These are phyloP conservation scores for Desoria tigrina DNA, from an alignment of 2,888 invertebrate species.

Conservation along the genomic window DNA sequence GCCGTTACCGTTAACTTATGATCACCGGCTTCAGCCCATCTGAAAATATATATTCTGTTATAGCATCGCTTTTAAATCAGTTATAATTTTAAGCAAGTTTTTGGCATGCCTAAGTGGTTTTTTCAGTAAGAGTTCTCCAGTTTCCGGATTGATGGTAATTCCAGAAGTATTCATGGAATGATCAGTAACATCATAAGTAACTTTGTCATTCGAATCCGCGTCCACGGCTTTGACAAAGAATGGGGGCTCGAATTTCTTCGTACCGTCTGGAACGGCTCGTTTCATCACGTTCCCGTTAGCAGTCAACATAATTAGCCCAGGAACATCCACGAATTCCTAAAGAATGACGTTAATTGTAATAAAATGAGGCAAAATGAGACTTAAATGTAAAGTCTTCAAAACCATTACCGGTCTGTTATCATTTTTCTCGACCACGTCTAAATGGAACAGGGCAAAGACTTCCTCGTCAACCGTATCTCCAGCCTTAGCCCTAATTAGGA, in stretches of 20 bases:
- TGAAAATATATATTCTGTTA: too few relatives aligned
- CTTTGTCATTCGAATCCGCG: constrained; percentile 46
- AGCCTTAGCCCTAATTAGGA: constrained; percentile 48
- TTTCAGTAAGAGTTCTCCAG: constrained; percentile 70
- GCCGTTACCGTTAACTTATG: constrained; percentile 48
- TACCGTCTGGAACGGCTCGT: constrained; percentile 74
- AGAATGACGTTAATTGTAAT: background rate
- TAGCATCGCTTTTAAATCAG: background rate
- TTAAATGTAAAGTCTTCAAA: background rate
- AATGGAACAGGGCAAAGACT: constrained; percentile 47
- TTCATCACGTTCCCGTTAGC: constrained; percentile 46
- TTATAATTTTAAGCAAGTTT: constrained; percentile 1
- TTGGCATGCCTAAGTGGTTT: constrained; percentile 62
- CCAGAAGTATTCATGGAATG: constrained; percentile 46
- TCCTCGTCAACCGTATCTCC: constrained; percentile 50
- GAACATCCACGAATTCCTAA: constrained; percentile 36
- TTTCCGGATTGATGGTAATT: constrained; percentile 66
- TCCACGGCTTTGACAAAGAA: constrained; percentile 66
- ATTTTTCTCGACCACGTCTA: constrained; percentile 46
- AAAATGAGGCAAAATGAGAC: background rate
- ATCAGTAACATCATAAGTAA: constrained; percentile 44
- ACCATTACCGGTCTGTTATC: constrained; percentile 45
- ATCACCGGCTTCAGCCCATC: constrained; percentile 50
- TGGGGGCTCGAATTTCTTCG: constrained; percentile 74
- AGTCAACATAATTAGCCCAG: constrained; percentile 31